These are phyloP conservation scores for Eospalax fontanierii DNA, from an alignment of 2,797 vertebrate genomes.

Conservation along the genomic window DNA sequence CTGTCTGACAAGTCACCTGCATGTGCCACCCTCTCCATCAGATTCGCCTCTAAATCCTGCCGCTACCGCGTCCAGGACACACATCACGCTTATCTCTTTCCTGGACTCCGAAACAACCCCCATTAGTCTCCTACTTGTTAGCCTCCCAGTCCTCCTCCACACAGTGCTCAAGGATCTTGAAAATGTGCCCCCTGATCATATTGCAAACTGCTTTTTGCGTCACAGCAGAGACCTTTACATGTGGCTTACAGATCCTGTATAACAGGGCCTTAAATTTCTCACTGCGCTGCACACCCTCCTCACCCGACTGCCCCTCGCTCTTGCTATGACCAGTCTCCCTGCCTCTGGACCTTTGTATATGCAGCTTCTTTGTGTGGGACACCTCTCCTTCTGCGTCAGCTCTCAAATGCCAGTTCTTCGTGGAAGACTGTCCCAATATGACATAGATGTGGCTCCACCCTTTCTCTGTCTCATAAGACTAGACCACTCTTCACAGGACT, in stretches of 20 bases:
- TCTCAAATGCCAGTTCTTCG: not conserved
- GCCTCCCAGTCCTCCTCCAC: not conserved
- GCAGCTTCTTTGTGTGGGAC: not conserved
- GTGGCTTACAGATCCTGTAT: not conserved
- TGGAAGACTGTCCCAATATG: not conserved
- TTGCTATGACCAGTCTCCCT: not conserved
- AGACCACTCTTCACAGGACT: not conserved
- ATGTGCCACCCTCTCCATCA: not conserved
- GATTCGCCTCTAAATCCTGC: not conserved
- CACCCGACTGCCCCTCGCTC: not conserved
- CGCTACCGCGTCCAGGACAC: not conserved
- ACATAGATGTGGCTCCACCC: not conserved
- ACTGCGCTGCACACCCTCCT: not conserved
- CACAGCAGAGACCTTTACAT: not conserved
- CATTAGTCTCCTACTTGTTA: not conserved
- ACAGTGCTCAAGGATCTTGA: not conserved
- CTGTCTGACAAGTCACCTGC: not conserved
- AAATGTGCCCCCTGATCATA: not conserved
- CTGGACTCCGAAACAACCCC: not conserved
- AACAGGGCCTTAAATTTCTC: not conserved
- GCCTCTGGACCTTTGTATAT: conserved; percentile 8
- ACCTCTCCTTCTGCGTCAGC: not conserved
- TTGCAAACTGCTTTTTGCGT: not conserved
- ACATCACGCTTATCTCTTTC: not conserved
- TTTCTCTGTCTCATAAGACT: not conserved